Evolutionary conservation across 2,888 invertebrate species (phyloP).

Genomic region (Palloptera scutellata): DNA sequence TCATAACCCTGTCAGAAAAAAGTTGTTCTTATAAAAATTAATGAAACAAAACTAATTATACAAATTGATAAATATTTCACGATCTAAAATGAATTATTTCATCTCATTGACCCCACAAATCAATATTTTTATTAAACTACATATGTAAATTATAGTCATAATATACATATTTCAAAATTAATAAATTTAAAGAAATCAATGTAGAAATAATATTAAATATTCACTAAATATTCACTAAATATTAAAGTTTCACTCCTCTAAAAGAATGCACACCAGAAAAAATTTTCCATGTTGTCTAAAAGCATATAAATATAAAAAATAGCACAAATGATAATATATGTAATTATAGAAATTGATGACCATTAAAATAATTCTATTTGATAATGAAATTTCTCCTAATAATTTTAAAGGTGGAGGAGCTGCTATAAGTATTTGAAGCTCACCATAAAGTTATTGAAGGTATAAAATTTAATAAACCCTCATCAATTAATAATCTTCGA

Average conservation of each 20-base stretch:
- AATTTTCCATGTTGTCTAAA: slow-evolving; percentile 70
- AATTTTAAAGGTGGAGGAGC: slow-evolving; percentile 75
- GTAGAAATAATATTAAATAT: slow-evolving; percentile 70
- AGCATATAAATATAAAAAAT: slow-evolving; percentile 73
- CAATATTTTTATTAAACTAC: slow-evolving; percentile 76
- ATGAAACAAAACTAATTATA: slow-evolving; percentile 67
- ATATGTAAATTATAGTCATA: slow-evolving; percentile 70
- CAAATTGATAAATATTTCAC: slow-evolving; percentile 66
- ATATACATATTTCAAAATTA: slow-evolving; percentile 67
- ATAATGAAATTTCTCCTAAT: slow-evolving; percentile 72
- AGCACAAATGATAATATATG: slow-evolving; percentile 68
- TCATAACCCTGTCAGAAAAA: slow-evolving; percentile 61
- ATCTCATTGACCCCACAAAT: slow-evolving; percentile 73
- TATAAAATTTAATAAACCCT: slow-evolving; percentile 70
- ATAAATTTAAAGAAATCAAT: slow-evolving; percentile 72
- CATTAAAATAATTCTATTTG: slow-evolving; percentile 69
- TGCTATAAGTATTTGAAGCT: slow-evolving; percentile 72
- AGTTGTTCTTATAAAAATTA: slow-evolving; percentile 64
- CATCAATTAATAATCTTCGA: slow-evolving; percentile 72
- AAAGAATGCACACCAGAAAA: slow-evolving; percentile 66
- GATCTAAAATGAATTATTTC: slow-evolving; percentile 66
- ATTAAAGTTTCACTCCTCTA: slow-evolving; percentile 64
- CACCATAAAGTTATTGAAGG: slow-evolving; percentile 70
- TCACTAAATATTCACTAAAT: too few relatives aligned
- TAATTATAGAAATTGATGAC: slow-evolving; percentile 66